Evolutionary conservation across 2,797 vertebrate species (phyloP).

Genomic region (Acrossocheilus wenchowensis): DNA sequence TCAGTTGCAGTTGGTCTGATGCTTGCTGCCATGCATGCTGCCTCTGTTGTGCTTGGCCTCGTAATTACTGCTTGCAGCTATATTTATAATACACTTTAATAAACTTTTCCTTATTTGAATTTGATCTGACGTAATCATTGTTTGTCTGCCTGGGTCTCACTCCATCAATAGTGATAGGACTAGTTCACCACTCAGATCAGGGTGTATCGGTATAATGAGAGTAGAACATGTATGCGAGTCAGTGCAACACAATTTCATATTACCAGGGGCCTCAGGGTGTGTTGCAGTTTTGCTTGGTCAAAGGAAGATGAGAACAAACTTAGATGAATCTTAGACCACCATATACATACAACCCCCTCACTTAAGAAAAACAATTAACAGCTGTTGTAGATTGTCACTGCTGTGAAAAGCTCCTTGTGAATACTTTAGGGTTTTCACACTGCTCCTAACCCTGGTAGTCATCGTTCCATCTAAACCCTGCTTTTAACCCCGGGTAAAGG

Average conservation of each 20-base stretch:
- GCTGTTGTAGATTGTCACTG: neutral
- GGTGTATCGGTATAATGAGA: neutral
- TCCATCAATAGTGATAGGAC: neutral
- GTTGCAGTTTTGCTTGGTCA: neutral
- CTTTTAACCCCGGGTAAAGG: too few relatives aligned
- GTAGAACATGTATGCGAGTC: neutral
- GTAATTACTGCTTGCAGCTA: too few relatives aligned
- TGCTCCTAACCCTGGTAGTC: too few relatives aligned
- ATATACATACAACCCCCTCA: neutral
- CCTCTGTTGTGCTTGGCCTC: too few relatives aligned
- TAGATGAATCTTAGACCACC: neutral
- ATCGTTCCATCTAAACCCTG: too few relatives aligned
- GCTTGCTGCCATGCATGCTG: too few relatives aligned
- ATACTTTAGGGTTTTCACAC: too few relatives aligned
- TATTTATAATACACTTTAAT: too few relatives aligned
- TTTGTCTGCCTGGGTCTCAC: too few relatives aligned
- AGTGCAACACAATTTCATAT: neutral
- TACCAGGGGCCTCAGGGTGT: neutral
- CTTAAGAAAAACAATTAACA: neutral
- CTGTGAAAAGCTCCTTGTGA: neutral
- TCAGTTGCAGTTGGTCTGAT: too few relatives aligned
- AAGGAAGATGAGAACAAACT: neutral
- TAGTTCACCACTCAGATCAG: neutral
- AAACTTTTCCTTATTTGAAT: too few relatives aligned
- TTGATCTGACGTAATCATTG: too few relatives aligned